These are phyloP conservation scores for Drosophila mauritiana DNA, from an alignment of 1,140 invertebrate genomes.

Conservation along the genomic window DNA sequence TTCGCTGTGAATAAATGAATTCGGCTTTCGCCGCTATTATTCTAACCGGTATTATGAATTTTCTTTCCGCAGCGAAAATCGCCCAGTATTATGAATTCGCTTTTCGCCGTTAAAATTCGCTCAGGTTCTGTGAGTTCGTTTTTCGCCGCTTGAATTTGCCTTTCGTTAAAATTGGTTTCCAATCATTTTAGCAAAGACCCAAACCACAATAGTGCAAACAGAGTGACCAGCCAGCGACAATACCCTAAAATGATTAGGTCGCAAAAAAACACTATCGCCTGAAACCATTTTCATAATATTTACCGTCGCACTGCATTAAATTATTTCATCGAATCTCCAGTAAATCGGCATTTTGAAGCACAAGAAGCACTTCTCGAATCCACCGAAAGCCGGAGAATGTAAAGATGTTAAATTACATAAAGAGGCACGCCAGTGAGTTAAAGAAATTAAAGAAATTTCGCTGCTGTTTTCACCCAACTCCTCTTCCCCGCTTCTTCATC, in stretches of 20 bases:
- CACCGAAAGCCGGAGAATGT: constrained; percentile 55
- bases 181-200: too few species aligned
- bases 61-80: too few species aligned
- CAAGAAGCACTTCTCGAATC: constrained; percentile 1
- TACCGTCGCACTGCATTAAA: constrained; percentile 14
- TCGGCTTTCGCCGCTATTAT: too few species aligned
- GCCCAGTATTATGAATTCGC: too few species aligned
- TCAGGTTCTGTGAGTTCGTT: too few species aligned
- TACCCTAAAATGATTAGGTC: too few species aligned
- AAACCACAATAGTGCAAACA: background rate
- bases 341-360: constrained; percentile 3
- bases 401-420: constrained; percentile 81
- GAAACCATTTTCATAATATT: constrained; percentile 23
- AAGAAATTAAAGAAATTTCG: background rate
- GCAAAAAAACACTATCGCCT: background rate
- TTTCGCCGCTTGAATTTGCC: too few species aligned
- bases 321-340: background rate
- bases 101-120: too few species aligned
- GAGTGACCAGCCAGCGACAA: background rate
- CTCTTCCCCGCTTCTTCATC: background rate
- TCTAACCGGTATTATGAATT: too few species aligned
- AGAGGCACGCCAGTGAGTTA: constrained; percentile 79
- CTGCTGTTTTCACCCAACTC: constrained; percentile 2
- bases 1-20: too few species aligned
- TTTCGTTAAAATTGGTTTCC: too few species aligned